phyloP scores from a whole-genome alignment of 2,797 vertebrate genomes.

The Sebastes minor region DNA sequence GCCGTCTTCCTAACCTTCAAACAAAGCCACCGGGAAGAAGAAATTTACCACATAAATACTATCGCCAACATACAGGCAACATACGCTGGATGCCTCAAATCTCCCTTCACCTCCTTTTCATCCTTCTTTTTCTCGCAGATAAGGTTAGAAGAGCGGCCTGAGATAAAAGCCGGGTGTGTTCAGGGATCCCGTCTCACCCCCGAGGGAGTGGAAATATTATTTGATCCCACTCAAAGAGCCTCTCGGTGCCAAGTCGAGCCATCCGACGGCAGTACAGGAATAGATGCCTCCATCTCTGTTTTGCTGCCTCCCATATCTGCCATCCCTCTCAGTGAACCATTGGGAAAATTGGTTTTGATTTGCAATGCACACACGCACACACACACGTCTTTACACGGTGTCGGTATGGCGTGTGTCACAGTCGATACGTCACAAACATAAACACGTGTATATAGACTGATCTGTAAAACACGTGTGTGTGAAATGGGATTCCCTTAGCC shows the following conservation, averaged over 20 bases:
- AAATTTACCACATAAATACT: constrained; percentile 32
- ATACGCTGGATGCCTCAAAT: constrained; percentile 17
- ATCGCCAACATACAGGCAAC: constrained; percentile 39
- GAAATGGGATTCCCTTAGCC: neutral
- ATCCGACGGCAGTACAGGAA: constrained; percentile 55
- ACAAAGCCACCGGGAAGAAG: constrained; percentile 5
- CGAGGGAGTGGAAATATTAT: constrained; percentile 60
- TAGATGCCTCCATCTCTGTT: constrained; percentile 40
- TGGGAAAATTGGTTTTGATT: constrained; percentile 36
- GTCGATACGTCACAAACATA: neutral
- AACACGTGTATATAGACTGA: neutral
- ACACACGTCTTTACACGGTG: neutral
- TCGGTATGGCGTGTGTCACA: neutral
- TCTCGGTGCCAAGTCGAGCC: constrained; percentile 46
- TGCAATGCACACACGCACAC: neutral
- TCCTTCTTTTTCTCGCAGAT: constrained; percentile 33
- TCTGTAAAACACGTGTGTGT: neutral
- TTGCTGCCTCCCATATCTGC: constrained; percentile 15
- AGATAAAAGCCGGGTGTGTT: constrained; percentile 64
- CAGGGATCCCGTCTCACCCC: constrained; percentile 49
- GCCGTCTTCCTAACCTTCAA: constrained; percentile 1
- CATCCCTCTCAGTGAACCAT: neutral
- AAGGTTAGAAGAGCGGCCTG: constrained; percentile 35
- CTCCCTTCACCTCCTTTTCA: constrained; percentile 22
- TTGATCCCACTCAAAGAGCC: constrained; percentile 70